Percentiles rank a stretch among this genome's conserved stretches.
phyloP scores from a whole-genome alignment of 2,113 vertebrate species.

The Hyaena hyaena region DNA sequence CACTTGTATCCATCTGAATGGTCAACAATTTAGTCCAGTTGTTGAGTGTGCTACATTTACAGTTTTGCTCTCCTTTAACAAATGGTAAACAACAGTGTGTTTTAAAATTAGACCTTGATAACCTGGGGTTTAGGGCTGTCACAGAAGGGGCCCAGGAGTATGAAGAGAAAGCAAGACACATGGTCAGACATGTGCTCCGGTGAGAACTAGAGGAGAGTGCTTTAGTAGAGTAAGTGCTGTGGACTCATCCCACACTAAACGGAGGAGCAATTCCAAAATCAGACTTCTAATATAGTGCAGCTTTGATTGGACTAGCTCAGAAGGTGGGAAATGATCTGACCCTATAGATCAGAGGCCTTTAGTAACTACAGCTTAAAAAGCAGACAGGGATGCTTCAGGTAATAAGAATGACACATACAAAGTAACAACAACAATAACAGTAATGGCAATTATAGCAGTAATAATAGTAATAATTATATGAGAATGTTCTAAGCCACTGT shows the following conservation, averaged over 20 bases:
- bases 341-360: background rate
- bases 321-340: background rate
- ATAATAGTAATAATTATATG: background rate
- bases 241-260: background rate
- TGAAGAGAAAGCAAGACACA: background rate
- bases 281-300: background rate
- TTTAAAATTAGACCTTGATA: background rate
- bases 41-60: background rate
- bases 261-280: background rate
- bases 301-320: background rate
- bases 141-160: background rate
- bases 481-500: background rate
- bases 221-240: background rate
- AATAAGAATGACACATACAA: background rate
- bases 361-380: background rate
- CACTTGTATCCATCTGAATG: background rate
- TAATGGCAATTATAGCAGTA: background rate
- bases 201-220: background rate
- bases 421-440: background rate
- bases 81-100: background rate
- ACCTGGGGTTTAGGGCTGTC: background rate
- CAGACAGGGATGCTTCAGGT: background rate
- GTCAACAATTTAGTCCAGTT: background rate
- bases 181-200: background rate
- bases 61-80: background rate